Evolutionary conservation across 2,113 vertebrate genomes (phyloP).

Genomic region (Xenotilapia caudafasciata): DNA sequence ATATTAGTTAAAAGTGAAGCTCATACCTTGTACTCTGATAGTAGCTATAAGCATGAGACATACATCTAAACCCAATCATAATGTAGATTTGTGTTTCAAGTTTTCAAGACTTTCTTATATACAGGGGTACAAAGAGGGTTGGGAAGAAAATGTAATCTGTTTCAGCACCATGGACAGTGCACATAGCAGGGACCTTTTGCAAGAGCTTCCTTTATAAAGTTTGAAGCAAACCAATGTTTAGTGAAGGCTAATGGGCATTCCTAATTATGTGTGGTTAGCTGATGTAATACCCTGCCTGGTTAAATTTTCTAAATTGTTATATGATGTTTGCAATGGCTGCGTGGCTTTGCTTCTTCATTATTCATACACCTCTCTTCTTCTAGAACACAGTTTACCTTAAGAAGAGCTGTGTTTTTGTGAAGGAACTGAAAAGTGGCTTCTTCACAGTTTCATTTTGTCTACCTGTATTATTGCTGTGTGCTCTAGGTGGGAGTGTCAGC

Average conservation of each 20-base stretch:
- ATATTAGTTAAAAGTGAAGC: background rate
- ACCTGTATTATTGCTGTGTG: background rate
- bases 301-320: background rate
- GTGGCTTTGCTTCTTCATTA: conserved; percentile 19
- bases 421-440: background rate
- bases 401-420: background rate
- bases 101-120: background rate
- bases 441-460: background rate
- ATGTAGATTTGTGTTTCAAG: background rate
- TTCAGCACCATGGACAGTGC: conserved; percentile 64
- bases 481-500: background rate
- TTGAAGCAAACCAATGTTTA: background rate
- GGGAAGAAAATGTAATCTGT: background rate
- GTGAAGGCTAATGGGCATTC: background rate
- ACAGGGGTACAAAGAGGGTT: background rate
- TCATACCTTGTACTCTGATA: background rate
- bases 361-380: conserved; percentile 31
- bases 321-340: background rate
- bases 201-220: background rate
- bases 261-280: background rate
- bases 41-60: background rate
- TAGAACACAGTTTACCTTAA: background rate
- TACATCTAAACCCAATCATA: background rate
- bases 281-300: background rate
- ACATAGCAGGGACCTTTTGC: background rate